Percentiles rank a stretch among this genome's conserved stretches.
These are phyloP conservation scores for Spatulosminthurus flaviceps DNA, from an alignment of 2,888 invertebrate genomes.

Conservation along the genomic window DNA sequence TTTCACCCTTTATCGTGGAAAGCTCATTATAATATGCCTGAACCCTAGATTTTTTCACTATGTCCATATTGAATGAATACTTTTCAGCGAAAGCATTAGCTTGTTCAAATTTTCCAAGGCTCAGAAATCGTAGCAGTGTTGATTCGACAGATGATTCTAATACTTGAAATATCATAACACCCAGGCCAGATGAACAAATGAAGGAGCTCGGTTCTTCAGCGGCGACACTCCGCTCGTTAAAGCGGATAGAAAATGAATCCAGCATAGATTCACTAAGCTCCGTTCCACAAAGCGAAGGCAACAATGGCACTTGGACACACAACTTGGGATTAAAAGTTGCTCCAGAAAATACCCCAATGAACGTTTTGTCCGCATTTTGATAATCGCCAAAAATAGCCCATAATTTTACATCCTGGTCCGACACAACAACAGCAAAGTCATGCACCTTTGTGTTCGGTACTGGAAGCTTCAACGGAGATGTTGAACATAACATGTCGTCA, in stretches of 20 bases:
- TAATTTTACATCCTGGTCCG: constrained; percentile 49
- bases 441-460: constrained; percentile 40
- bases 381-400: constrained; percentile 55
- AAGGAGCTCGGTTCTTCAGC: constrained; percentile 58
- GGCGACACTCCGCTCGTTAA: constrained; percentile 42
- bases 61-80: constrained; percentile 58
- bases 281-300: neutral
- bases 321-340: constrained; percentile 53
- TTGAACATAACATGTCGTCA: constrained; percentile 40
- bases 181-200: constrained; percentile 42
- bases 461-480: constrained; percentile 36
- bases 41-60: constrained; percentile 60
- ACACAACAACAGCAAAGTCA: constrained; percentile 54
- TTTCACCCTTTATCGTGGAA: neutral
- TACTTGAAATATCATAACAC: constrained; percentile 54
- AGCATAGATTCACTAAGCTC: neutral
- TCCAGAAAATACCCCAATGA: constrained; percentile 55
- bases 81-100: constrained; percentile 54
- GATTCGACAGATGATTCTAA: constrained; percentile 59
- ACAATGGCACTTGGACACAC: constrained; percentile 48
- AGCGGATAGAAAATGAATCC: neutral
- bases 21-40: constrained; percentile 48
- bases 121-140: constrained; percentile 58
- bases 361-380: constrained; percentile 37
- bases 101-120: constrained; percentile 57